phyloP scores from a whole-genome alignment of 1,140 invertebrate genomes.

The Drosophila ananassae region DNA sequence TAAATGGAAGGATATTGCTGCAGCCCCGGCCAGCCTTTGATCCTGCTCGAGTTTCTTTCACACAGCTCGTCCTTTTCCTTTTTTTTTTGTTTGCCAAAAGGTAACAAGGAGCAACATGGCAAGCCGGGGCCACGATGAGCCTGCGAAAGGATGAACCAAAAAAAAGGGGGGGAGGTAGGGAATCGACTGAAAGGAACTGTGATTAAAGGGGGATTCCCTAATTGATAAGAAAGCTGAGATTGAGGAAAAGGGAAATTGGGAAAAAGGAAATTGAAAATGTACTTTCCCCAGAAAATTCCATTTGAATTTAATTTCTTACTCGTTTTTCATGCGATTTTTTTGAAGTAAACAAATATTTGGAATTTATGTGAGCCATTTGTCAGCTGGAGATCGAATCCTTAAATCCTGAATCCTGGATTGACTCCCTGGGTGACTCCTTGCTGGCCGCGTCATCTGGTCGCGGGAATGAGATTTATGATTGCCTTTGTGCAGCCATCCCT shows the following conservation, averaged over 20 bases:
- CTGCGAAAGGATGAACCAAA: neutral
- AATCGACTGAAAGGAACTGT: conserved; percentile 12
- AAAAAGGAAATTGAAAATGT: neutral
- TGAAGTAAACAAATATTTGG: neutral
- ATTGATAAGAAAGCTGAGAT: conserved; percentile 51
- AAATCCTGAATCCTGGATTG: conserved; percentile 7
- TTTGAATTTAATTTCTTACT: neutral
- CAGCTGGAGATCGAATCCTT: neutral
- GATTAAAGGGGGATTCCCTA: conserved; percentile 24
- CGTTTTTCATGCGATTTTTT: neutral
- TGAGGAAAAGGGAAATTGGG: conserved; percentile 26
- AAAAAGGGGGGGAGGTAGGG: neutral
- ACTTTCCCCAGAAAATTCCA: neutral
- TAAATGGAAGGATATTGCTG: conserved; percentile 68
- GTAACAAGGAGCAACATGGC: conserved; percentile 8
- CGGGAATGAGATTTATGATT: conserved; percentile 48
- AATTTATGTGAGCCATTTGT: conserved; percentile 2
- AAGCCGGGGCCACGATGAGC: neutral
- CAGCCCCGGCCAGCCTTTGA: conserved; percentile 25
- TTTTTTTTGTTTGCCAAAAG: too few relatives aligned
- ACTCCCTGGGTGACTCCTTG: conserved; percentile 27
- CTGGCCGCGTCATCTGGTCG: conserved; percentile 9
- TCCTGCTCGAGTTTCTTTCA: conserved; percentile 5
- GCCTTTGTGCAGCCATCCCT: conserved; percentile 37
- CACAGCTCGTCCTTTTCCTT: too few relatives aligned